These are phyloP conservation scores for Reticulitermes speratus DNA, from an alignment of 1,140 invertebrate species.

Conservation along the genomic window DNA sequence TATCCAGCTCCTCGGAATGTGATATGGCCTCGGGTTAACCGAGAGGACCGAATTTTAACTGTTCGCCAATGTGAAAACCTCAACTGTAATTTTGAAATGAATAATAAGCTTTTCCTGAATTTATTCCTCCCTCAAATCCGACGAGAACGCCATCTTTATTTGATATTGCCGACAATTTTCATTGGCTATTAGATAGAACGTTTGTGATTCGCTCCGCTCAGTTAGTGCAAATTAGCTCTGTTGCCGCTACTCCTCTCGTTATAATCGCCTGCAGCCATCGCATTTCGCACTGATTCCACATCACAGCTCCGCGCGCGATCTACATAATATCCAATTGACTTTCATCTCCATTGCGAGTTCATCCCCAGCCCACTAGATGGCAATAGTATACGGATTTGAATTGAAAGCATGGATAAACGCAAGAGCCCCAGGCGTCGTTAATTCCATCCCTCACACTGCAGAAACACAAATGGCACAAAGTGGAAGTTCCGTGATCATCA, in stretches of 20 bases:
- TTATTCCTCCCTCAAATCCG: no score
- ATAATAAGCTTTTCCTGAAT: no score
- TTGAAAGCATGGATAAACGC: slow-evolving; percentile 4
- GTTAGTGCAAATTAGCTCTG: neutral
- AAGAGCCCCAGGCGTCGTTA: neutral
- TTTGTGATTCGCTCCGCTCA: neutral
- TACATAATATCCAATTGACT: slow-evolving; percentile 17
- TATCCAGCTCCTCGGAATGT: no score
- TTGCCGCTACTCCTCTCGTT: neutral
- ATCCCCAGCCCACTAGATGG: slow-evolving; percentile 12
- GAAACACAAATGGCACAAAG: neutral
- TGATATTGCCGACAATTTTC: no score
- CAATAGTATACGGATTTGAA: neutral
- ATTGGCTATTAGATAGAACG: no score
- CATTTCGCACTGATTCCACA: neutral
- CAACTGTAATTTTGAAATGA: no score
- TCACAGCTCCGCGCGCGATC: neutral
- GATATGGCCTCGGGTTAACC: no score
- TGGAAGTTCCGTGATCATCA: no score
- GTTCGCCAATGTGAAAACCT: no score
- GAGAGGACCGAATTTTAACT: no score
- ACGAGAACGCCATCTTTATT: no score
- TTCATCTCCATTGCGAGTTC: slow-evolving; percentile 1
- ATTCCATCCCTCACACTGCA: neutral
- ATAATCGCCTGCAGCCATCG: neutral